A percentile compares a stretch with the other conserved stretches of the same genome.
Evolutionary conservation across 2,888 invertebrate genomes (phyloP).

Genomic region (Dendrolimus houi): DNA sequence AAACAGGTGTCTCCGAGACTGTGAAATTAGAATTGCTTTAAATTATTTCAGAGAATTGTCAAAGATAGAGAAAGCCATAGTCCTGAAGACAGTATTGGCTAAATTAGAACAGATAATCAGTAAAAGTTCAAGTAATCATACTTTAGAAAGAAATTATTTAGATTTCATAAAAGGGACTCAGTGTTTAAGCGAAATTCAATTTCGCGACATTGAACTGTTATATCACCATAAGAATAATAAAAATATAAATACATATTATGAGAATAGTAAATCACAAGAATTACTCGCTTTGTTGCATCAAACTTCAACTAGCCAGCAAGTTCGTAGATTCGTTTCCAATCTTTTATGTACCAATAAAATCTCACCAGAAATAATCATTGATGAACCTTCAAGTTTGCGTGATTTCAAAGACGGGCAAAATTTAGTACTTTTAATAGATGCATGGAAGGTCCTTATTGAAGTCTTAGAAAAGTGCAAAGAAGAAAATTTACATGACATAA

Average conservation of each 20-base stretch:
- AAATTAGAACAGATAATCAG: constrained; percentile 62
- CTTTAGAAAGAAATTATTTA: constrained; percentile 56
- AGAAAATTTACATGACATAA: constrained; percentile 48
- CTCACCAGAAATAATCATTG: constrained; percentile 16
- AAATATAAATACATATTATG: constrained; percentile 14
- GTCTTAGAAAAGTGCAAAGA: constrained; percentile 45
- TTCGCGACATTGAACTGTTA: constrained; percentile 45
- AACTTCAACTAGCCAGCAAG: constrained; percentile 42
- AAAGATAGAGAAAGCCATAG: constrained; percentile 36
- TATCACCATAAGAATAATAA: constrained; percentile 62
- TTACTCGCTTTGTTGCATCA: constrained; percentile 40
- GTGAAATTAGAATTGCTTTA: constrained; percentile 51
- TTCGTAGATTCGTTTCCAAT: constrained; percentile 47
- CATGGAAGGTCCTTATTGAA: constrained; percentile 45
- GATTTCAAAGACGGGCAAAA: constrained; percentile 49
- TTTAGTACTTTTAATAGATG: constrained; percentile 37
- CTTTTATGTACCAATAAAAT: constrained; percentile 26
- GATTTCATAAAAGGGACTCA: constrained; percentile 63
- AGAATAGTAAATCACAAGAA: constrained; percentile 18
- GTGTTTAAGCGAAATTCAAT: constrained; percentile 35
- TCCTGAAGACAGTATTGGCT: constrained; percentile 42
- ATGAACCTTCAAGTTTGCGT: constrained; percentile 23
- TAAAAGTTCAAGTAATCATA: constrained; percentile 24
- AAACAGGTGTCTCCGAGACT: constrained; percentile 51
- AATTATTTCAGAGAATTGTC: constrained; percentile 45